phyloP scores from a whole-genome alignment of 1,140 invertebrate genomes.

The Drosophila tristis region DNA sequence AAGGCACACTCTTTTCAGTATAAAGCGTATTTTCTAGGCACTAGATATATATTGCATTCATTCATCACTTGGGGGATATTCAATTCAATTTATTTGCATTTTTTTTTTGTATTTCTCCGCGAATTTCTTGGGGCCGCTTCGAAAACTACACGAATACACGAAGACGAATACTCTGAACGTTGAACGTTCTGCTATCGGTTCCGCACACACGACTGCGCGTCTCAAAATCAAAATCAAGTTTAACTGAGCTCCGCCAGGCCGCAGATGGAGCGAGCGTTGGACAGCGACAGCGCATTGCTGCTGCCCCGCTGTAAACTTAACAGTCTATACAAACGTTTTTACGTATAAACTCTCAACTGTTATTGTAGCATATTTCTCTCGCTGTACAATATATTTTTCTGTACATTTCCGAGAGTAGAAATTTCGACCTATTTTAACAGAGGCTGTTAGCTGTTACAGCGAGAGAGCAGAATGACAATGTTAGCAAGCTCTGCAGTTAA shows the following conservation, averaged over 20 bases:
- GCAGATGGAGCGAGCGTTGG: not conserved
- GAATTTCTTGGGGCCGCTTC: conserved; percentile 18
- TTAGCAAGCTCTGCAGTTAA: conserved; percentile 35
- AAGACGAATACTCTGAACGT: too few species aligned
- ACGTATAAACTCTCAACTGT: too few species aligned
- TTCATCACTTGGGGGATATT: too few species aligned
- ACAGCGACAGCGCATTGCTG: too few species aligned
- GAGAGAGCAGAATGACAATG: conserved; percentile 33
- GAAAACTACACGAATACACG: conserved; percentile 50
- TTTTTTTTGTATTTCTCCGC: conserved; percentile 42
- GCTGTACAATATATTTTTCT: too few species aligned
- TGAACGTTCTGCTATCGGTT: conserved; percentile 44
- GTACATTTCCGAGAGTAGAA: too few species aligned
- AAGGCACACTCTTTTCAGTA: conserved; percentile 24
- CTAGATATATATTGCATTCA: conserved; percentile 20
- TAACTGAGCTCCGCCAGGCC: not conserved
- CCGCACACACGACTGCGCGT: conserved; percentile 77
- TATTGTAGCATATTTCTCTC: too few species aligned
- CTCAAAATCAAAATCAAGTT: conserved; percentile 61
- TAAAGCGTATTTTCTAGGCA: conserved; percentile 42
- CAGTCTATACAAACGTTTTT: too few species aligned
- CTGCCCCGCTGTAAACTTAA: too few species aligned
- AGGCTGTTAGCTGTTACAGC: too few species aligned
- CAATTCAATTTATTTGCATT: conserved; percentile 37
- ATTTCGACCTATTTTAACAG: too few species aligned